Conservation (phyloP, 2,797 vertebrate genomes). For the Neosilurus hyrtlii region DNA sequence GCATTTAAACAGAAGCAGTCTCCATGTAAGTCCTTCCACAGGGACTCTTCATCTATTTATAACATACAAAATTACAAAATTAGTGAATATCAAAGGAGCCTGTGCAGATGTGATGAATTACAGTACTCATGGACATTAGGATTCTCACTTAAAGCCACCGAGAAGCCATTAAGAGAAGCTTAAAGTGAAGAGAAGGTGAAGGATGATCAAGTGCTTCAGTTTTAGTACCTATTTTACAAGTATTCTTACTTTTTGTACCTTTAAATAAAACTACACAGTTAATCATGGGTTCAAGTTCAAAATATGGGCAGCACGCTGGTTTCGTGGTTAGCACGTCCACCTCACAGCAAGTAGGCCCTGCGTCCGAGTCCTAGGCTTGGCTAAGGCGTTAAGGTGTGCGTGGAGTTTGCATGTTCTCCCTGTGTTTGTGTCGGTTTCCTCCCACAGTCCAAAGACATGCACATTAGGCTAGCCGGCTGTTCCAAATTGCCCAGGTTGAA, state of each 20-base stretch:
- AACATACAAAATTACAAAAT: constrained; percentile 7
- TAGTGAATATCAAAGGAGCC: constrained; percentile 4
- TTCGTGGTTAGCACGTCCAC: too few relatives aligned
- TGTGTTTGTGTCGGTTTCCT: too few relatives aligned
- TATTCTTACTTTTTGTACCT: neutral
- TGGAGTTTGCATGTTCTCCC: too few relatives aligned
- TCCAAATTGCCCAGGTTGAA: too few relatives aligned
- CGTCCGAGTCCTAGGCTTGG: too few relatives aligned
- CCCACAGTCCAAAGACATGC: too few relatives aligned
- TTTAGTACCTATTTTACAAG: too few relatives aligned
- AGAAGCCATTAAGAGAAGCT: neutral
- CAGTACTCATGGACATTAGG: neutral
- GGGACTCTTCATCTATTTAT: neutral
- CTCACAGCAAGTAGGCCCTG: too few relatives aligned
- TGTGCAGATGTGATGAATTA: neutral
- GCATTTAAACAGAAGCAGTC: neutral
- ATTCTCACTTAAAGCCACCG: neutral
- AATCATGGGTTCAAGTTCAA: neutral
- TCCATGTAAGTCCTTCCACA: neutral
- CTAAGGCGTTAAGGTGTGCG: too few relatives aligned
- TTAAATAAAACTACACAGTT: neutral
- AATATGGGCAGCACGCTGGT: too few relatives aligned
- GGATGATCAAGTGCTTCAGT: neutral
- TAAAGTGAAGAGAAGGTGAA: neutral
- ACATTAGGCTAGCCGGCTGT: too few relatives aligned